phyloP scores from a whole-genome alignment of 1,140 invertebrate genomes.

The Pomacea maculata region DNA sequence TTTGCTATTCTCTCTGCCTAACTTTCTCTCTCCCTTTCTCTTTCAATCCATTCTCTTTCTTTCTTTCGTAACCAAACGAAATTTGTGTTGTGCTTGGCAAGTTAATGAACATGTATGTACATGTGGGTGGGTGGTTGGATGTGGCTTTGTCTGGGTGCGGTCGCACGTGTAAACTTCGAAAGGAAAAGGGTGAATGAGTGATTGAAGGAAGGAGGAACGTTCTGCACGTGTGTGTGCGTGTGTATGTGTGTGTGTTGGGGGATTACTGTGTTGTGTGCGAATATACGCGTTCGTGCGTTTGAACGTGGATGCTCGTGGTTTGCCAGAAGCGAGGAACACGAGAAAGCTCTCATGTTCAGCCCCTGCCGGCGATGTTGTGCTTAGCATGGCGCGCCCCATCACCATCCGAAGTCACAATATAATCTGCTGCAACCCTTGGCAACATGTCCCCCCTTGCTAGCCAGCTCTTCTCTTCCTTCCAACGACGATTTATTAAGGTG shows the following conservation, averaged over 20 bases:
- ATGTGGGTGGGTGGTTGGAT: not conserved
- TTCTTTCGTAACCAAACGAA: not conserved
- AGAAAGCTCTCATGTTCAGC: not conserved
- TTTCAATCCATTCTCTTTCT: not conserved
- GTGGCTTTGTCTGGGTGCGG: not conserved
- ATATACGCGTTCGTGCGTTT: not conserved
- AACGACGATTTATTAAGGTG: conserved; percentile 1
- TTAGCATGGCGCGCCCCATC: no score
- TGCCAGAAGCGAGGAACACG: not conserved
- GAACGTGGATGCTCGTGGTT: not conserved
- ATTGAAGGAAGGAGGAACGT: no score
- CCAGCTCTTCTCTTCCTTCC: no score
- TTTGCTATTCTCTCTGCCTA: not conserved
- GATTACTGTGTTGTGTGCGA: not conserved
- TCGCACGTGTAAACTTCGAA: not conserved
- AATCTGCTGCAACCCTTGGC: no score
- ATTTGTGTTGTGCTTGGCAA: not conserved
- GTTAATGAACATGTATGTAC: not conserved
- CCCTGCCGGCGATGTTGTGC: no score
- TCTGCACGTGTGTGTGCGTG: not conserved
- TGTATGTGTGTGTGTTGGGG: not conserved
- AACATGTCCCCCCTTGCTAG: no score
- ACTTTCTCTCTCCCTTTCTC: not conserved
- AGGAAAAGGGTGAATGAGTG: no score
- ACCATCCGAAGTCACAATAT: no score